Base-by-base conservation (phyloP, 2,113 vertebrate genomes). In the Cnemophilus loriae region DNA sequence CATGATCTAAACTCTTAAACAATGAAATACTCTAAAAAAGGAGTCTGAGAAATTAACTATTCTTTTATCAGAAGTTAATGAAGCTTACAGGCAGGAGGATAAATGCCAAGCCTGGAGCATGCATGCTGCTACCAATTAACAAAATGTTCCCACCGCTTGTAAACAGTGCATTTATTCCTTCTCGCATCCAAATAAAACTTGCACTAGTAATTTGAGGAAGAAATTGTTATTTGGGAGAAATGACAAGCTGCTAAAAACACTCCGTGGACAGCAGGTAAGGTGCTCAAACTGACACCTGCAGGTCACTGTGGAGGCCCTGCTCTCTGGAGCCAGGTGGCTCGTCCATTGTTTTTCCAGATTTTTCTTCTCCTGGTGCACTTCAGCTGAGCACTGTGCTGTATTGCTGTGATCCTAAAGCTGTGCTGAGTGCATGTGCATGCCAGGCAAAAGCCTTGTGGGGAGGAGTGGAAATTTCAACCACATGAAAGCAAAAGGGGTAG, bases 61-160 rank as follows among this genome's bases (percentile, higher is more conserved):
- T 81, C 95, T 84, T 89, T 91, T 83, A 87, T 93, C 89, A 70
- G 9, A 49, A 82, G 84, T 71, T 89, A 95, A 91, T 69, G 93
- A 91, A 87, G 93, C 95, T 90, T 68, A 26, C n/a, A 65, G 83
- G 78, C 92, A 89, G 86, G 6, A 83, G 90, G 77, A 78, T 11
- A 60, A 6, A 23, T 4, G 92, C 95, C 95, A 91, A 74, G 74
- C 30, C 86, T 78, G 90, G 69, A 95, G 86, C 90, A 64, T 3
- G 27, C 73, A 77, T 19, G 71, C 95, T 87, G 96, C 90, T 87
- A 84, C 74, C 95, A 95, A 91, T 93, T 89, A 95, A 80, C 74
- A 74, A 47, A 68, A 87, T n/a, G 78, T 90, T 95, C 89, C 74
- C 17, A 15, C 88, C 80, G 21, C 26, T 84, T 16, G 84, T 49